Percentiles rank a stretch among this genome's conserved stretches.
phyloP scores from a whole-genome alignment of 2,113 vertebrate species.

The Notarius quadriscutis region DNA sequence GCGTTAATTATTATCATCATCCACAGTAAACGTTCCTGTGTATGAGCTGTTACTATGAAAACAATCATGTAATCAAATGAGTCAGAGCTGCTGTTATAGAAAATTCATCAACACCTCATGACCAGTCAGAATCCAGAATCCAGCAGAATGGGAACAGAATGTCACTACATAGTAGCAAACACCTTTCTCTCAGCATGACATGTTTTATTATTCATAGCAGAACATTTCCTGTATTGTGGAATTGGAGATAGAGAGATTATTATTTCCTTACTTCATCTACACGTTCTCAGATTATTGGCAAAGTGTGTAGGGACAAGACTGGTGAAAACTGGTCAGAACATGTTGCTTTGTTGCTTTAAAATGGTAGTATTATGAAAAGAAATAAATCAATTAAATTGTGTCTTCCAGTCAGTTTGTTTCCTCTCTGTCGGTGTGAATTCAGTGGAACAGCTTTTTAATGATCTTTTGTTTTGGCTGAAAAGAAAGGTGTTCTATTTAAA shows the following conservation, averaged over 20 bases:
- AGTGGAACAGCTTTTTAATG: background rate
- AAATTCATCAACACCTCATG: no score
- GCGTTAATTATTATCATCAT: background rate
- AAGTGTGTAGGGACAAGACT: no score
- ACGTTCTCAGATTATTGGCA: no score
- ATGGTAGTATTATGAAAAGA: background rate
- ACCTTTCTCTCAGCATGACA: no score
- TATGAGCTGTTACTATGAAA: background rate
- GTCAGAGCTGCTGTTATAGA: no score
- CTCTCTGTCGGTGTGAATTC: background rate
- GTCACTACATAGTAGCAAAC: background rate
- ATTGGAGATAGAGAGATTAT: background rate
- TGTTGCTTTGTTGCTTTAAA: background rate
- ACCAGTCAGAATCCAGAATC: no score
- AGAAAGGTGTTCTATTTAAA: background rate
- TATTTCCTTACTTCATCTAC: background rate
- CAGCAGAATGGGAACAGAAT: no score
- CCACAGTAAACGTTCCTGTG: background rate
- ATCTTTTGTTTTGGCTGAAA: background rate
- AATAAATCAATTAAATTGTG: no score
- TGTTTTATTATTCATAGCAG: background rate
- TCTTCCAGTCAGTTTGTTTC: background rate
- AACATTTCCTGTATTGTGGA: background rate
- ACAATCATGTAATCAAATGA: background rate
- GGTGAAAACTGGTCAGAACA: no score